phyloP scores from a whole-genome alignment of 64 coral and sea anemone genomes.

The Montipora foliosa region DNA sequence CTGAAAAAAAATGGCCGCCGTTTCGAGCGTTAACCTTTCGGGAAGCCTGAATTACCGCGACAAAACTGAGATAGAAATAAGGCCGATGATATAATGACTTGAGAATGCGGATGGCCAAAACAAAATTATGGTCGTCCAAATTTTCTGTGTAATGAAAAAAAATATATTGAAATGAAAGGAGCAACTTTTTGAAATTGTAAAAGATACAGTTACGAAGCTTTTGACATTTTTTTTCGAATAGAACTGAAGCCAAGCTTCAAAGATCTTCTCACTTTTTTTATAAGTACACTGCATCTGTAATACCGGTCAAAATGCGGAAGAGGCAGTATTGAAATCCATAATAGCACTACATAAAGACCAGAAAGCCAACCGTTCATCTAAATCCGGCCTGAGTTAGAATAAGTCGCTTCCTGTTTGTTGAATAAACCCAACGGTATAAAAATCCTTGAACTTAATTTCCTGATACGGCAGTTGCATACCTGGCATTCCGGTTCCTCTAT shows the following conservation, averaged over 20 bases:
- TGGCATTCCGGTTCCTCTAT: slow-evolving; percentile 82
- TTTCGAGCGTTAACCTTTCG: too few species aligned
- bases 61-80: not conserved
- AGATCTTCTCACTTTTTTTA: not conserved
- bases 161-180: not conserved
- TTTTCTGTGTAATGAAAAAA: not conserved
- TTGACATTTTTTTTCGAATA: not conserved
- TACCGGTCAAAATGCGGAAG: too few species aligned
- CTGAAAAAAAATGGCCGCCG: too few species aligned
- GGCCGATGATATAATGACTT: too few species aligned
- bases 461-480: slow-evolving; percentile 52
- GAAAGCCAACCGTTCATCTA: not conserved
- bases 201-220: not conserved
- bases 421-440: not conserved
- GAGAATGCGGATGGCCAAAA: too few species aligned
- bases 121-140: not conserved
- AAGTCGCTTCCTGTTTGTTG: not conserved
- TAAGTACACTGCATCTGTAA: too few species aligned
- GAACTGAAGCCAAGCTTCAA: not conserved
- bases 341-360: not conserved
- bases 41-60: too few species aligned
- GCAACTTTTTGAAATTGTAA: not conserved
- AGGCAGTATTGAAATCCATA: not conserved
- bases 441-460: not conserved
- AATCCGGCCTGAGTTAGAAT: too few species aligned